Evolutionary conservation across 2,113 vertebrate species (phyloP), one percentile per base, ranked within the genome.

Genomic region (Plecotus auritus): DNA sequence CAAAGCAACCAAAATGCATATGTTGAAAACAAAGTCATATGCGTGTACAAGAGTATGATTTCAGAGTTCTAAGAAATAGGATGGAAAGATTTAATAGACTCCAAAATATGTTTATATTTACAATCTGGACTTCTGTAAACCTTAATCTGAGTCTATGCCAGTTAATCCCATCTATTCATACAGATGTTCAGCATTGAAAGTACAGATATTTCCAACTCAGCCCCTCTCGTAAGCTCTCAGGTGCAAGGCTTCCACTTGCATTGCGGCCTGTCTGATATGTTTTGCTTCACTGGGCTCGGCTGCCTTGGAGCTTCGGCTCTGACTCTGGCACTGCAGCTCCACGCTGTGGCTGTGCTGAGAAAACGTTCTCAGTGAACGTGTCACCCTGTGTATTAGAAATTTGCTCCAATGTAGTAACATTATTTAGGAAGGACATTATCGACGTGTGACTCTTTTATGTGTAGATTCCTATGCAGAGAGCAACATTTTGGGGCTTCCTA

Each of bases 261-360:
- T 42, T 30, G 9, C 30, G 28, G 22, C 5, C n/a, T 51, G 30
- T 4, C 59, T 66, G 45, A 32, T 40, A 11, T 0, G 17, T 42
- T 42, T 54, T n/a, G 2, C 76, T 84, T 81, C 7, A 0, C 54
- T 2, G 13, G 66, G 85, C 11, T 45, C 72, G 23, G 26, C 5
- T 5, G 47, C 70, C 40, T 23, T 10, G 4, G 92, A 88, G 47
- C 26, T 0, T 1, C 0, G 1, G 28, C 30, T 97, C 49, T 5
- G 18, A 93, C 94, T 98, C 84, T 96, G 95, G 91, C 67, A n/a
- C 28, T 86, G 45, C 70, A 98, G 98, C 98, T 84, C 98, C 98
- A 97, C 97, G 0, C 64, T 85, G 97, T 98, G 98, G 98, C 67
- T 78, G 82, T 28, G 9, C 49, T 42, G 69, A 85, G 96, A 96